These are phyloP conservation scores for Molanna angustata DNA, from an alignment of 2,888 invertebrate genomes.

Conservation along the genomic window DNA sequence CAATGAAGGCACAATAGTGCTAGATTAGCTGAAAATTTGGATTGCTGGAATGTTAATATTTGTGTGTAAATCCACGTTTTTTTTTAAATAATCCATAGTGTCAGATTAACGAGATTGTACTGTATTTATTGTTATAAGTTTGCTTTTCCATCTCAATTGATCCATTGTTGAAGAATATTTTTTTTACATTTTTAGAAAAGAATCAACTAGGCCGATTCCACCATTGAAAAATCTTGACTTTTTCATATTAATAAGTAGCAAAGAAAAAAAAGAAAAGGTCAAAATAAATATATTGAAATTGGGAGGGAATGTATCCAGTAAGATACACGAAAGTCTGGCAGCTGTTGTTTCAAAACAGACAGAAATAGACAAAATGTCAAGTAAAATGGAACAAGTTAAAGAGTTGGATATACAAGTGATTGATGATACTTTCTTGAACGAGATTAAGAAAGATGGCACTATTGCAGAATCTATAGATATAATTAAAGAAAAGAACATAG, in stretches of 20 bases:
- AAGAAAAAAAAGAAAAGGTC: conserved; percentile 58
- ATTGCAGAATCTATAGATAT: conserved; percentile 60
- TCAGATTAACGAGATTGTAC: too few relatives aligned
- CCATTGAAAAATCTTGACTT: conserved; percentile 79
- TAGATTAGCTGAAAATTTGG: too few relatives aligned
- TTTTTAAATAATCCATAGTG: too few relatives aligned
- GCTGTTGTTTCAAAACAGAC: conserved; percentile 72
- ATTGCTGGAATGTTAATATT: too few relatives aligned
- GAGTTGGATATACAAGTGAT: conserved; percentile 76
- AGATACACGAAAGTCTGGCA: conserved; percentile 62
- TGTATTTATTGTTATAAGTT: too few relatives aligned
- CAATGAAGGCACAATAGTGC: too few relatives aligned
- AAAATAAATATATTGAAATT: conserved; percentile 67
- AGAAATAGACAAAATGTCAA: conserved; percentile 65
- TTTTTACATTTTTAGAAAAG: conserved; percentile 7
- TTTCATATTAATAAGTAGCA: conserved; percentile 60
- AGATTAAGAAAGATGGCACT: conserved; percentile 59
- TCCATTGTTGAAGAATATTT: background rate
- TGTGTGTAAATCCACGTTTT: too few relatives aligned
- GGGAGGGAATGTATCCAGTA: conserved; percentile 71
- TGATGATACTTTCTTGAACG: conserved; percentile 70
- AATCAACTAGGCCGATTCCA: conserved; percentile 41
- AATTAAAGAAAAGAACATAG: conserved; percentile 70
- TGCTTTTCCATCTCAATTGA: background rate
- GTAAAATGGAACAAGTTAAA: conserved; percentile 64